Conservation (phyloP, 2,797 vertebrate species). For the Yasuhikotakia modesta region DNA sequence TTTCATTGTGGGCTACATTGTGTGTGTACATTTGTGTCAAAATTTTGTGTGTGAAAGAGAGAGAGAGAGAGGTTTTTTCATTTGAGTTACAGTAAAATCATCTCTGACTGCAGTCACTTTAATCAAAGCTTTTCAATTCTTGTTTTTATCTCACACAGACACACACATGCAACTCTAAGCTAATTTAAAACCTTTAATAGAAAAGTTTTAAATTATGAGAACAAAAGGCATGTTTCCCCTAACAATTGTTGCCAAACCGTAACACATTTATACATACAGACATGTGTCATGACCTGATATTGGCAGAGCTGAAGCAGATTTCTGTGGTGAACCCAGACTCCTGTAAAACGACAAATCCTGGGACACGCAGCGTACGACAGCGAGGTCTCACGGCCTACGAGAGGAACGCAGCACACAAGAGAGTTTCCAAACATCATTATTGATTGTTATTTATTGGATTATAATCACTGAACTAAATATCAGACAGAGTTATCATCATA, state of each 20-base stretch:
- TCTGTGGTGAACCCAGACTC: conserved; percentile 32
- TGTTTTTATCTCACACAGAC: too few relatives aligned
- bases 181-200: too few relatives aligned
- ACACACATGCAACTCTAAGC: too few relatives aligned
- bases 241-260: too few relatives aligned
- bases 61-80: too few relatives aligned
- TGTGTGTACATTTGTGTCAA: not conserved
- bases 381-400: conserved; percentile 53
- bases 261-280: not conserved
- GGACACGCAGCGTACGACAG: conserved; percentile 38
- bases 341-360: conserved; percentile 41
- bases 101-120: too few relatives aligned
- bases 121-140: too few relatives aligned
- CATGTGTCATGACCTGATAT: not conserved
- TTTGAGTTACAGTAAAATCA: too few relatives aligned
- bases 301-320: conserved; percentile 29
- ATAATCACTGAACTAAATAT: conserved; percentile 32
- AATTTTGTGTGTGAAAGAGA: not conserved
- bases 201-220: not conserved
- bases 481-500: conserved; percentile 50
- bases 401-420: conserved; percentile 68
- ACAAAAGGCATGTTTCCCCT: not conserved
- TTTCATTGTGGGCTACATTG: not conserved
- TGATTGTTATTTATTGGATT: too few relatives aligned
- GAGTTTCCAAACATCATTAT: conserved; percentile 89